Evolutionary conservation across 2,888 invertebrate species (phyloP).

Genomic region (Anaspis maculata): DNA sequence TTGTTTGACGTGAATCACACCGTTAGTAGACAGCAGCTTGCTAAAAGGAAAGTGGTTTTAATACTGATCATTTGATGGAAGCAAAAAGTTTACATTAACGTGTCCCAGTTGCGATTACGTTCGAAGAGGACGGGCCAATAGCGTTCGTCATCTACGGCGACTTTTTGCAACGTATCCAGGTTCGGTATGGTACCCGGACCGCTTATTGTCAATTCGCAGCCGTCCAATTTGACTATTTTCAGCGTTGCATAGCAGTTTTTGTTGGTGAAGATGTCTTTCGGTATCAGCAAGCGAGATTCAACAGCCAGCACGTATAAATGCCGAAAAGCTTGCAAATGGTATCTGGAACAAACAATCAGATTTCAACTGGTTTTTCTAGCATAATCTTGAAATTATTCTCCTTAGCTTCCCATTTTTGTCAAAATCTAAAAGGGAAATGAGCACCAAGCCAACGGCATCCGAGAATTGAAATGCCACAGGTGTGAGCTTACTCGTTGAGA

Average conservation of each 20-base stretch:
- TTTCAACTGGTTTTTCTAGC: no score
- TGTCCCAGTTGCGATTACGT: conserved; percentile 74
- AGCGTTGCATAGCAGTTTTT: conserved; percentile 77
- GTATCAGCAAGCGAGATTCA: conserved; percentile 81
- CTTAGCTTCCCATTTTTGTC: no score
- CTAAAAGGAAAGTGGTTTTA: conserved; percentile 37
- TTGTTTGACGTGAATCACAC: conserved; percentile 77
- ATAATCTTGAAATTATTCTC: no score
- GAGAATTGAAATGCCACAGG: no score
- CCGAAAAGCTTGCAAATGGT: conserved; percentile 93
- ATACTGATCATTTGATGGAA: neutral
- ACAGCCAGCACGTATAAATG: conserved; percentile 93
- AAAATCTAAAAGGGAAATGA: no score
- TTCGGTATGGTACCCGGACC: conserved; percentile 86
- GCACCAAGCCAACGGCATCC: no score
- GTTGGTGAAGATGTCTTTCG: conserved; percentile 74
- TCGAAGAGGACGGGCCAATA: conserved; percentile 88
- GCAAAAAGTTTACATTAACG: conserved; percentile 53
- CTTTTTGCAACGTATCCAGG: conserved; percentile 61
- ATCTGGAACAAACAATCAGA: conserved; percentile 48
- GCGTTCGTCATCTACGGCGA: conserved; percentile 71
- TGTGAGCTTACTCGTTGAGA: no score
- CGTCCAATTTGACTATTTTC: conserved; percentile 47
- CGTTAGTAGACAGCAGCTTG: conserved; percentile 57
- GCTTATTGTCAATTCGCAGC: conserved; percentile 42